These are phyloP conservation scores for Idaea dimidiata DNA, from an alignment of 2,888 invertebrate genomes.

Conservation along the genomic window DNA sequence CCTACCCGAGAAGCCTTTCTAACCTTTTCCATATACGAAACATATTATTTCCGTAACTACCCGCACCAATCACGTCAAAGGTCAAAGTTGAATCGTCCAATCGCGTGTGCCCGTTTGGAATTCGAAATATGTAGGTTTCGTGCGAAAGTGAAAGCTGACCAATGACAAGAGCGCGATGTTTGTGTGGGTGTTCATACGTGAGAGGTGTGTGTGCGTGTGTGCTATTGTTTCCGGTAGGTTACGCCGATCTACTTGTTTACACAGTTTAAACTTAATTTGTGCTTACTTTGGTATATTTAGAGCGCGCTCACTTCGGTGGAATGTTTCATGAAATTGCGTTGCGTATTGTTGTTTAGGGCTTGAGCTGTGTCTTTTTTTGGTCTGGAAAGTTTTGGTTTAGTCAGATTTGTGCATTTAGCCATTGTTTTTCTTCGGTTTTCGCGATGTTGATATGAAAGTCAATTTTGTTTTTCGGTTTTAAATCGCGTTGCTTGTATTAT, in stretches of 20 bases:
- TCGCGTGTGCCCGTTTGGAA: conserved; percentile 49
- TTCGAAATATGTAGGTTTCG: conserved; percentile 74
- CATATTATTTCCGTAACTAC: conserved; percentile 32
- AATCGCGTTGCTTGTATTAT: too few species aligned
- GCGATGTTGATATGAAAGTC: too few species aligned
- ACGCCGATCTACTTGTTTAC: conserved; percentile 22
- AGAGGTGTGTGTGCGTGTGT: conserved; percentile 12
- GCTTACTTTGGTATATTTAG: background rate
- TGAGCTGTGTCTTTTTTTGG: background rate
- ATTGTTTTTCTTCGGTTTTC: too few species aligned
- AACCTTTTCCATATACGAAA: conserved; percentile 27
- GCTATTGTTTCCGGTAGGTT: conserved; percentile 22
- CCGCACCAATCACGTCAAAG: conserved; percentile 64
- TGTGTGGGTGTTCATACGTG: conserved; percentile 32
- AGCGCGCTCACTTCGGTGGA: background rate
- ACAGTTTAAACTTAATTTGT: conserved; percentile 6
- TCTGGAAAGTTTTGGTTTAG: too few species aligned
- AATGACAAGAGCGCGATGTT: conserved; percentile 56
- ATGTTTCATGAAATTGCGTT: background rate
- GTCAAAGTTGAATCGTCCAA: conserved; percentile 66
- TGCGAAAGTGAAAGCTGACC: conserved; percentile 72
- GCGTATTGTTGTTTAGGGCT: background rate
- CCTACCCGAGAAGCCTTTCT: conserved; percentile 22
- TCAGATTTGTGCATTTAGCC: too few species aligned
- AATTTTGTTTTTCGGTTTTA: too few species aligned